These are phyloP conservation scores for Eupithecia abbreviata DNA, from an alignment of 2,888 invertebrate species.

Conservation along the genomic window DNA sequence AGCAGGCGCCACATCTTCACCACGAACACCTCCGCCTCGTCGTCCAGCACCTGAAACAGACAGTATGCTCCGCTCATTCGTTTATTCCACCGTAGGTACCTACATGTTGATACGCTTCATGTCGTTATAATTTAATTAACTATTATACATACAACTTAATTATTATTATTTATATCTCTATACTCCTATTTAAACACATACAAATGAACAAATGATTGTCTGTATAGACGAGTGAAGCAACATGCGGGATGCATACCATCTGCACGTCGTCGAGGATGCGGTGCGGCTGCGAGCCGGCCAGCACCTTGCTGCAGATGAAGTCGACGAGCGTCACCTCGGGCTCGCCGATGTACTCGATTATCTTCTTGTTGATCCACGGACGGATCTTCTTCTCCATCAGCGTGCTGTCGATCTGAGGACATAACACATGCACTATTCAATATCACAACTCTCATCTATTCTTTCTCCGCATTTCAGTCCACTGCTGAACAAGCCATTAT, in stretches of 20 bases:
- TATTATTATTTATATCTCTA: too few species aligned
- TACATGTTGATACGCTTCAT: too few species aligned
- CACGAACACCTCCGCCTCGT: conserved; percentile 99
- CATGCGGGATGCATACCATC: conserved; percentile 87
- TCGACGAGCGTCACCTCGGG: conserved; percentile 99
- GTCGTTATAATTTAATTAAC: too few species aligned
- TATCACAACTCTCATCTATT: background rate
- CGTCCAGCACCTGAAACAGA: conserved; percentile 93
- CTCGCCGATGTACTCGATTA: conserved; percentile 99
- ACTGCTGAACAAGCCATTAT: too few species aligned
- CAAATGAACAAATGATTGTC: too few species aligned
- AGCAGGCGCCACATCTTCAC: conserved; percentile 99
- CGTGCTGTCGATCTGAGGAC: conserved; percentile 85
- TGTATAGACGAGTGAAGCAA: background rate
- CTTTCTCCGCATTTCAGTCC: too few species aligned
- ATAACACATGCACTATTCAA: too few species aligned
- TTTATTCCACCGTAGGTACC: too few species aligned
- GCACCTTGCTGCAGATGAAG: conserved; percentile 99
- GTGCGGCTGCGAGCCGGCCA: conserved; percentile 96
- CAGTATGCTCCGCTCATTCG: background rate
- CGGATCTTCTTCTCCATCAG: conserved; percentile 98
- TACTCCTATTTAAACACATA: too few species aligned
- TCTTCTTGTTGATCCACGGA: conserved; percentile 99
- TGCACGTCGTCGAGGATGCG: conserved; percentile 98
- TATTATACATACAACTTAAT: too few species aligned